Evolutionary conservation across 2,888 invertebrate genomes (phyloP).

Genomic region (Drosophila robusta): DNA sequence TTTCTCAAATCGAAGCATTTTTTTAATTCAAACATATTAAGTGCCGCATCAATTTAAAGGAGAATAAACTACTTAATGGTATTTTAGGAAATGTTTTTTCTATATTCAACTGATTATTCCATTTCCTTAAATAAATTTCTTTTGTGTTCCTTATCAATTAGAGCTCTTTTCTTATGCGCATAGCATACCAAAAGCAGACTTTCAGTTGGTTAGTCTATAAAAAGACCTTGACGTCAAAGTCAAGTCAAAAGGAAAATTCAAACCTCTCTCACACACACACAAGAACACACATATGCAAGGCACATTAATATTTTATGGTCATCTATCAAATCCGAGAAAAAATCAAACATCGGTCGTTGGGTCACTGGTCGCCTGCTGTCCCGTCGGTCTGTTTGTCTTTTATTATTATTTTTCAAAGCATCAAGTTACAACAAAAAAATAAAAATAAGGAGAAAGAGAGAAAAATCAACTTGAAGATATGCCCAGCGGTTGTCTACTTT

Average conservation of each 20-base stretch:
- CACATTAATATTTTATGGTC: slow-evolving; percentile 70
- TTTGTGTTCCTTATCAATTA: not conserved
- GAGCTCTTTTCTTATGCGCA: not conserved
- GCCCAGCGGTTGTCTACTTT: slow-evolving; percentile 9
- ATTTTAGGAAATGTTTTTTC: not conserved
- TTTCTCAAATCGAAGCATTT: too few species aligned
- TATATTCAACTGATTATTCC: not conserved
- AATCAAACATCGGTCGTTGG: slow-evolving; percentile 46
- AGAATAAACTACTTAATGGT: too few species aligned
- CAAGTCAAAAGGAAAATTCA: slow-evolving; percentile 43
- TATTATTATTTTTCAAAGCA: slow-evolving; percentile 17
- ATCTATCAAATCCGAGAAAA: slow-evolving; percentile 70
- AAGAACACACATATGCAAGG: slow-evolving; percentile 15
- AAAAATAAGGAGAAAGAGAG: not conserved
- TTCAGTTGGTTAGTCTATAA: slow-evolving; percentile 14
- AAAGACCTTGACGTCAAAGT: slow-evolving; percentile 59
- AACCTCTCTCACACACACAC: not conserved
- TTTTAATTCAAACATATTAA: too few species aligned
- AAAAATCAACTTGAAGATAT: slow-evolving; percentile 33
- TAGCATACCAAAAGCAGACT: slow-evolving; percentile 10
- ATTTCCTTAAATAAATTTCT: slow-evolving; percentile 4
- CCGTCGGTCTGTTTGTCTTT: slow-evolving; percentile 19
- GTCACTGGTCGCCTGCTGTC: slow-evolving; percentile 18
- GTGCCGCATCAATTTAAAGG: too few species aligned
- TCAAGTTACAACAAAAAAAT: slow-evolving; percentile 34